Percentiles rank a stretch among this genome's conserved stretches.
phyloP scores from a whole-genome alignment of 2,888 invertebrate species.

The Myathropa florea region DNA sequence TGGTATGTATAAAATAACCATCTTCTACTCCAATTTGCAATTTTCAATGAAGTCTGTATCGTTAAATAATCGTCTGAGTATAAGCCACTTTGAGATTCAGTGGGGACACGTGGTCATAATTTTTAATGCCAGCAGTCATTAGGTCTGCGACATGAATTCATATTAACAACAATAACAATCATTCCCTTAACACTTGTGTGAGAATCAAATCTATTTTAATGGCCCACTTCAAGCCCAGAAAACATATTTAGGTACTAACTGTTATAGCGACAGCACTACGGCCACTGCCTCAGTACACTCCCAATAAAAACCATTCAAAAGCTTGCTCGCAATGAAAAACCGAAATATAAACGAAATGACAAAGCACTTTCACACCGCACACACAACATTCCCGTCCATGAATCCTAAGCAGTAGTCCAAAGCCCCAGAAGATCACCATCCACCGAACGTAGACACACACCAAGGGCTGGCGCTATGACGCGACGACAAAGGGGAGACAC shows the following conservation, averaged over 20 bases:
- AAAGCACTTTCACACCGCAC: constrained; percentile 54
- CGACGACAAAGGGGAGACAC: constrained; percentile 22
- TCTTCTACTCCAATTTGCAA: too few species aligned
- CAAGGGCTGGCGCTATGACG: neutral
- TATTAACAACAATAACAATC: neutral
- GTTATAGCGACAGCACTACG: constrained; percentile 43
- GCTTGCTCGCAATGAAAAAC: constrained; percentile 48
- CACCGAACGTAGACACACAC: neutral
- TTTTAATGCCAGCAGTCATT: neutral
- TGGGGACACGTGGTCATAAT: neutral
- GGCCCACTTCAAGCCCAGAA: constrained; percentile 38
- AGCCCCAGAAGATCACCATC: constrained; percentile 22
- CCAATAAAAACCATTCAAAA: constrained; percentile 50
- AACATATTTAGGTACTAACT: constrained; percentile 59
- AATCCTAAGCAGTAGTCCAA: constrained; percentile 18
- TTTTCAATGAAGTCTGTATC: too few species aligned
- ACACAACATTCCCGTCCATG: constrained; percentile 24
- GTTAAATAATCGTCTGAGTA: neutral
- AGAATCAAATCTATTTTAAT: constrained; percentile 62
- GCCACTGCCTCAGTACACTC: neutral
- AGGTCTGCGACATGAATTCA: neutral
- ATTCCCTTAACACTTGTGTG: constrained; percentile 16
- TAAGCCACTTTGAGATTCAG: neutral
- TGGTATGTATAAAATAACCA: too few species aligned
- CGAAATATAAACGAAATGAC: constrained; percentile 62